Evolutionary conservation across 2,888 invertebrate genomes (phyloP).

Genomic region (Blera fallax): DNA sequence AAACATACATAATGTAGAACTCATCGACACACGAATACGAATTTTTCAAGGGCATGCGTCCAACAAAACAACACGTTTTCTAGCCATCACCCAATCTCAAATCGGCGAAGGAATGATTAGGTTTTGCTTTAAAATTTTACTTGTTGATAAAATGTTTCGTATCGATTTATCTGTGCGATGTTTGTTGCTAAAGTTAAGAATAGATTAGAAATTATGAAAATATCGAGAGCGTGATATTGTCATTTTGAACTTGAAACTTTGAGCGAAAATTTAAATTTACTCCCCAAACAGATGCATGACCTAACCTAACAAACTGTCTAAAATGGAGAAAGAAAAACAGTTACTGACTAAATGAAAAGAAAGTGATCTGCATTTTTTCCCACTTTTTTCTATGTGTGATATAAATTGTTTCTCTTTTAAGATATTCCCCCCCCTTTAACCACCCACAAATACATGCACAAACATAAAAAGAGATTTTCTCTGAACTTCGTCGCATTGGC

Average conservation of each 20-base stretch:
- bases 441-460: not conserved
- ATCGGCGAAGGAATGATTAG: slow-evolving; percentile 36
- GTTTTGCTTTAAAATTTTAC: not conserved
- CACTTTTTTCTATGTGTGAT: not conserved
- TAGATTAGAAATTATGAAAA: slow-evolving; percentile 2
- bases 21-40: slow-evolving; percentile 21
- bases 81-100: slow-evolving; percentile 12
- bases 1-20: slow-evolving; percentile 20
- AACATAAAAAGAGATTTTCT: slow-evolving; percentile 23
- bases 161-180: not conserved
- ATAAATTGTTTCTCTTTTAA: not conserved
- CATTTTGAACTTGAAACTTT: slow-evolving; percentile 46
- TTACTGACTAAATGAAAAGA: slow-evolving; percentile 3
- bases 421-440: not conserved
- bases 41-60: slow-evolving; percentile 57
- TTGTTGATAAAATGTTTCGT: slow-evolving; percentile 38
- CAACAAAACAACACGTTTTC: slow-evolving; percentile 35
- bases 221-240: not conserved
- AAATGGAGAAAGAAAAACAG: not conserved
- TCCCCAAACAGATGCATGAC: not conserved
- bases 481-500: slow-evolving; percentile 12
- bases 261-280: not conserved
- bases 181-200: slow-evolving; percentile 21
- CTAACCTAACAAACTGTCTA: not conserved
- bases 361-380: slow-evolving; percentile 40